These are phyloP conservation scores for Limnephilus rhombicus DNA, from an alignment of 2,888 invertebrate genomes.

Conservation along the genomic window DNA sequence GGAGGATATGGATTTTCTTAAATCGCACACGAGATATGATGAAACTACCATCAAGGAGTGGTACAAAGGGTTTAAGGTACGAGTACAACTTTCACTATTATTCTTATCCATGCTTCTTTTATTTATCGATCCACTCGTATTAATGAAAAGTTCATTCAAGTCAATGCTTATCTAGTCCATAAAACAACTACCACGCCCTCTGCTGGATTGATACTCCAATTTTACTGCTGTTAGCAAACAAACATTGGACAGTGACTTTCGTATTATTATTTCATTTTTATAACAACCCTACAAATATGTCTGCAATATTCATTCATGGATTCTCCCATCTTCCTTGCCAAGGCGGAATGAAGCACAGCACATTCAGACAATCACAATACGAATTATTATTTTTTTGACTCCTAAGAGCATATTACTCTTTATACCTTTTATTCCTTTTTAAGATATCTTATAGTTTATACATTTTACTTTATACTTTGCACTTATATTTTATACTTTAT, in stretches of 20 bases:
- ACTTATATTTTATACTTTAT: too few relatives aligned
- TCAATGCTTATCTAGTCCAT: background rate
- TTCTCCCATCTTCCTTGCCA: background rate
- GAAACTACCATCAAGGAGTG: conserved; percentile 99
- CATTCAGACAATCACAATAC: background rate
- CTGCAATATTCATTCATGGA: background rate
- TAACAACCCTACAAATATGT: background rate
- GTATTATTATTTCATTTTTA: background rate
- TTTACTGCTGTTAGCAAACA: background rate
- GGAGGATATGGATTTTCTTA: conserved; percentile 99
- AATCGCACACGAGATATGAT: conserved; percentile 98
- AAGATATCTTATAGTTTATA: too few relatives aligned
- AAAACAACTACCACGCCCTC: background rate
- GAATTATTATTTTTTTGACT: background rate
- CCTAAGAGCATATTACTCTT: too few relatives aligned
- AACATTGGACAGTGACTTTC: background rate
- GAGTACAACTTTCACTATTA: conserved; percentile 67
- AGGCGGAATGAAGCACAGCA: background rate
- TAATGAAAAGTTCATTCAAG: background rate
- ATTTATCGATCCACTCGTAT: background rate
- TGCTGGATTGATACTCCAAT: background rate
- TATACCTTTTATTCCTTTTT: too few relatives aligned
- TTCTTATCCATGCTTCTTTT: background rate
- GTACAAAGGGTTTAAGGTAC: conserved; percentile 99
- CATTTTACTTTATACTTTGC: too few relatives aligned